These are phyloP conservation scores for Metallyticus violacea DNA, from an alignment of 2,888 invertebrate species.

Conservation along the genomic window DNA sequence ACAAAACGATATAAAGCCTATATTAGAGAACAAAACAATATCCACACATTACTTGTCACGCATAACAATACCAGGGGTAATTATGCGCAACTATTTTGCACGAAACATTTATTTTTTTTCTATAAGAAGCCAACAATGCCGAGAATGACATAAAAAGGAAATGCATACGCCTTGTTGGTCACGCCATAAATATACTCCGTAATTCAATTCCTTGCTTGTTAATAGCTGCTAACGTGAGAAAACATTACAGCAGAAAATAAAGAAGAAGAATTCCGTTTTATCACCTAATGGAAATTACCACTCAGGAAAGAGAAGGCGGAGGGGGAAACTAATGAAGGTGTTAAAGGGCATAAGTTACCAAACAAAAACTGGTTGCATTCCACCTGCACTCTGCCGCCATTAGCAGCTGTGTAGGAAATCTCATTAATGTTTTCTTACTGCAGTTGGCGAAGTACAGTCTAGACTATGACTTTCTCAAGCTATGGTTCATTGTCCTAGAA, in stretches of 20 bases:
- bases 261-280: background rate
- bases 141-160: background rate
- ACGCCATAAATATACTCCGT: background rate
- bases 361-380: background rate
- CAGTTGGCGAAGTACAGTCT: background rate
- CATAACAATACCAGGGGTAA: background rate
- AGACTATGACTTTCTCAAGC: background rate
- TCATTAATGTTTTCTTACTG: background rate
- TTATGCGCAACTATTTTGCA: background rate
- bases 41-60: background rate
- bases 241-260: background rate
- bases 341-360: background rate
- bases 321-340: background rate
- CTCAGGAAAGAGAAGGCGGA: no score
- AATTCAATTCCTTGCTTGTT: background rate
- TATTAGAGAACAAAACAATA: no score
- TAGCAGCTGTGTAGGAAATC: background rate
- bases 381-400: background rate
- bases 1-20: no score
- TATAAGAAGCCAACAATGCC: background rate
- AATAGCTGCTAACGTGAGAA: background rate
- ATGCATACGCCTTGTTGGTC: background rate
- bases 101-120: background rate
- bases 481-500: background rate
- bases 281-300: background rate